Conservation (phyloP, 2,888 invertebrate genomes). For the Embidobia sp. region DNA sequence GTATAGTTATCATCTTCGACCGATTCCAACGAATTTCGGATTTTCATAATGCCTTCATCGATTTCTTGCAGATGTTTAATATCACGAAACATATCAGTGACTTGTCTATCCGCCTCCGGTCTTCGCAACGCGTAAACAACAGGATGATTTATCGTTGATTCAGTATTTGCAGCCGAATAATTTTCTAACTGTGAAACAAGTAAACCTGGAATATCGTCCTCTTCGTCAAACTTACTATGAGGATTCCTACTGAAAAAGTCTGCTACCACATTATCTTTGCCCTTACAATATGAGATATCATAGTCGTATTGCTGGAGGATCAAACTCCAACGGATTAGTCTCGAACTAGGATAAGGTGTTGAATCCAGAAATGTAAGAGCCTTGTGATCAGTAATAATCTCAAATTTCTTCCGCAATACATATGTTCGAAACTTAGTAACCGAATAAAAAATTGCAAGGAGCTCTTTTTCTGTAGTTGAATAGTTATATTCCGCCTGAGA, state of each 20-base stretch:
- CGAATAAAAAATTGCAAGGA: slow-evolving; percentile 7
- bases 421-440: not conserved
- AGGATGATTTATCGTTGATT: no score
- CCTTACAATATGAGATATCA: not conserved
- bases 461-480: not conserved
- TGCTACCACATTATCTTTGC: not conserved
- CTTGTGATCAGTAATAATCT: slow-evolving; percentile 3
- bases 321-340: slow-evolving; percentile 68
- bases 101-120: no score
- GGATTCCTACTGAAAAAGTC: slow-evolving; percentile 56
- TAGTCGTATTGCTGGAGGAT: slow-evolving; percentile 66
- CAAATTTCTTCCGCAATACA: not conserved
- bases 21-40: no score
- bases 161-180: no score
- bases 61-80: no score
- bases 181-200: not conserved
- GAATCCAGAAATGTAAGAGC: not conserved
- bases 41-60: no score
- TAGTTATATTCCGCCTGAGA: not conserved
- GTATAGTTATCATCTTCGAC: no score
- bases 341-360: slow-evolving; percentile 64
- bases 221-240: slow-evolving; percentile 41
- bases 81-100: no score
- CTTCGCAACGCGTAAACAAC: no score
- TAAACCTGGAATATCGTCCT: slow-evolving; percentile 3